These are phyloP conservation scores for Conus betulinus DNA, from an alignment of 1,140 invertebrate genomes.

Conservation along the genomic window DNA sequence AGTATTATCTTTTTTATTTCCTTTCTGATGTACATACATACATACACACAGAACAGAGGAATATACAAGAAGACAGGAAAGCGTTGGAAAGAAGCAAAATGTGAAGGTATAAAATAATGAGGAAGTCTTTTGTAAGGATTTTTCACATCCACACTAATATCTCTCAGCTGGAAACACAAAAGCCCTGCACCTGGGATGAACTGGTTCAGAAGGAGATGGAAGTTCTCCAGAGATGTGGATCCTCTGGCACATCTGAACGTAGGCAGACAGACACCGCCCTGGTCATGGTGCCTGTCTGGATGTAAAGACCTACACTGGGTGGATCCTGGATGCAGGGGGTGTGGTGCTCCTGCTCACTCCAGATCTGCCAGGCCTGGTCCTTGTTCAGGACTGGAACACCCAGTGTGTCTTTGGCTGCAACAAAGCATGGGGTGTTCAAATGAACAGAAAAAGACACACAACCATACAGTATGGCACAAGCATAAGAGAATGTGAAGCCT, in stretches of 20 bases:
- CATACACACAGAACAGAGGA: background rate
- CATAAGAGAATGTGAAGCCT: background rate
- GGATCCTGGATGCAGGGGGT: slow-evolving; percentile 59
- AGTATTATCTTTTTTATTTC: background rate
- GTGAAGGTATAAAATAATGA: background rate
- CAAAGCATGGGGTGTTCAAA: too few species aligned
- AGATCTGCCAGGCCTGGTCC: slow-evolving; percentile 40
- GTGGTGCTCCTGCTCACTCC: slow-evolving; percentile 49
- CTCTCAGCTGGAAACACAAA: background rate
- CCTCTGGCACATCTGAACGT: slow-evolving; percentile 42
- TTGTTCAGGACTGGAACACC: slow-evolving; percentile 57
- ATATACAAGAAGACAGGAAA: too few species aligned
- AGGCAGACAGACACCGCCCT: slow-evolving; percentile 32
- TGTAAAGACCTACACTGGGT: slow-evolving; percentile 50
- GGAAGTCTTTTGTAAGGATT: background rate
- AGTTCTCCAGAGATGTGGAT: slow-evolving; percentile 38
- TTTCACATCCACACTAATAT: background rate
- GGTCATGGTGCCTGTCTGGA: slow-evolving; percentile 31
- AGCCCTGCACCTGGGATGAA: slow-evolving; percentile 38
- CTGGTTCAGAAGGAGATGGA: slow-evolving; percentile 32
- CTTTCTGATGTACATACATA: slow-evolving; percentile 26
- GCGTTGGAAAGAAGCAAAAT: background rate
- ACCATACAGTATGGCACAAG: too few species aligned
- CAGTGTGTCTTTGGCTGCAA: slow-evolving; percentile 37
- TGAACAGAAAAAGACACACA: too few species aligned